phyloP scores from a whole-genome alignment of 2,113 vertebrate species.

The Corydoras sp. region DNA sequence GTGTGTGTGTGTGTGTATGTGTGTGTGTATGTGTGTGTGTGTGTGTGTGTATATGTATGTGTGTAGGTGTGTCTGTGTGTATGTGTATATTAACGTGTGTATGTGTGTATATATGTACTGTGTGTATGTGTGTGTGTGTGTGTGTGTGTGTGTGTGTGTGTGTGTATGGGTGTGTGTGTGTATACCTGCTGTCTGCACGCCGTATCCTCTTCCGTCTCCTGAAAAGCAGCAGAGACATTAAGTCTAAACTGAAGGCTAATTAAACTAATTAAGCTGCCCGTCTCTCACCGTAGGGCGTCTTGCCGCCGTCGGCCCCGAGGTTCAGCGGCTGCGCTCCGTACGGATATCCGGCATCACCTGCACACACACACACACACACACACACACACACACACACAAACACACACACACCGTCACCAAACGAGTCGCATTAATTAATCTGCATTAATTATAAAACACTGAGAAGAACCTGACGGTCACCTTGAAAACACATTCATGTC shows the following conservation, averaged over 20 bases:
- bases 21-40: too few relatives aligned
- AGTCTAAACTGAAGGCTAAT: neutral
- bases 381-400: too few relatives aligned
- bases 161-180: neutral
- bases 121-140: neutral
- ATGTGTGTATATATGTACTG: too few relatives aligned
- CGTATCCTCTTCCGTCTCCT: conserved; percentile 49
- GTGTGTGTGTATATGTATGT: too few relatives aligned
- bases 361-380: too few relatives aligned
- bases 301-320: conserved; percentile 53
- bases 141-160: neutral
- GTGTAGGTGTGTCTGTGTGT: too few relatives aligned
- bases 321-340: conserved; percentile 57
- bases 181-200: conserved; percentile 54
- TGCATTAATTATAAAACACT: too few relatives aligned
- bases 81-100: neutral
- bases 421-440: too few relatives aligned
- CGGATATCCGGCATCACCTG: conserved; percentile 59
- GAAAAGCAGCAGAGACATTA: conserved; percentile 11
- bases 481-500: too few relatives aligned
- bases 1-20: too few relatives aligned
- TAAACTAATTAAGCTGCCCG: conserved; percentile 6
- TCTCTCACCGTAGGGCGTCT: conserved; percentile 59
- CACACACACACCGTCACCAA: too few relatives aligned
- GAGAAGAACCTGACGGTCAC: too few relatives aligned